phyloP scores from a whole-genome alignment of 2,113 vertebrate genomes.

The Hippocampus abdominalis region DNA sequence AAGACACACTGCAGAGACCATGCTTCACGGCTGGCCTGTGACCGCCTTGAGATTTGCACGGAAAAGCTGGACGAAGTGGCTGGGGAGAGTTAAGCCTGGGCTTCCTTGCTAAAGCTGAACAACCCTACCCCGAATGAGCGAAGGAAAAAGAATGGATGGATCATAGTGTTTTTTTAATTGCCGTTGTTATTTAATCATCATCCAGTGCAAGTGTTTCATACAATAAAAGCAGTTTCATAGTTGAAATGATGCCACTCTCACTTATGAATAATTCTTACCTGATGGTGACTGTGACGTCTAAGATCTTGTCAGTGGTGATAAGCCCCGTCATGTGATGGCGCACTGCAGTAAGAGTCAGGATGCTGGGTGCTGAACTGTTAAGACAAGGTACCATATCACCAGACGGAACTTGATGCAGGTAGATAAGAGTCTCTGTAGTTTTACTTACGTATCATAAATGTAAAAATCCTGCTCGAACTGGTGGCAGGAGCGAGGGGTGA shows the following conservation, averaged over 20 bases:
- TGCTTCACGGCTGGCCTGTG: no score
- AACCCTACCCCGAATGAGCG: no score
- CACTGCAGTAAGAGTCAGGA: constrained; percentile 91
- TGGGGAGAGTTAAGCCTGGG: no score
- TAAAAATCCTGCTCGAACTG: constrained; percentile 96
- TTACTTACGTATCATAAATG: constrained; percentile 93
- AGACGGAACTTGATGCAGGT: neutral
- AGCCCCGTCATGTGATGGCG: constrained; percentile 93
- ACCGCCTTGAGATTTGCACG: no score
- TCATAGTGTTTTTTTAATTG: no score
- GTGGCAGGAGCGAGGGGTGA: constrained; percentile 96
- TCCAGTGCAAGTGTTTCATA: neutral
- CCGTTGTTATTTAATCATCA: no score
- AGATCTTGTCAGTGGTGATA: constrained; percentile 88
- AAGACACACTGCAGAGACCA: no score
- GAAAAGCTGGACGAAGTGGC: no score
- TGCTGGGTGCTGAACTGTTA: constrained; percentile 88
- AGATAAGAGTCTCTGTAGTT: neutral
- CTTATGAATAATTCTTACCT: constrained; percentile 73
- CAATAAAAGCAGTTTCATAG: neutral
- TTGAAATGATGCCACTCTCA: neutral
- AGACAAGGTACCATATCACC: constrained; percentile 16
- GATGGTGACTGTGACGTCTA: constrained; percentile 92
- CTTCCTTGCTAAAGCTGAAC: no score
- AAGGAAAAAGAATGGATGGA: no score